These are phyloP conservation scores for Petrocephalus microphthalmus DNA, from an alignment of 2,113 vertebrate species.

Conservation along the genomic window DNA sequence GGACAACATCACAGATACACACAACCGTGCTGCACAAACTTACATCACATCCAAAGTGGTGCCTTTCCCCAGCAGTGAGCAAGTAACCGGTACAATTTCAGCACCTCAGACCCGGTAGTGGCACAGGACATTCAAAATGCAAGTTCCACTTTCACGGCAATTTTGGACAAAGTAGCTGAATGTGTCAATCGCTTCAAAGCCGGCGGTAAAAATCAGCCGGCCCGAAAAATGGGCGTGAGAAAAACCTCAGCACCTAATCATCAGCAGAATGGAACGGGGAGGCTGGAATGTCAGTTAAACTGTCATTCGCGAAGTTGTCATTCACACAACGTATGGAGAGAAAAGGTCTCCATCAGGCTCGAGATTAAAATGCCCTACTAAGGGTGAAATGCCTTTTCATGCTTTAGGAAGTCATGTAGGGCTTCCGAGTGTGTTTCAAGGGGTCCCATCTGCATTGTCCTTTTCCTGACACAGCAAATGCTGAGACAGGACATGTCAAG, in stretches of 20 bases:
- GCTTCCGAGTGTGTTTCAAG: not conserved
- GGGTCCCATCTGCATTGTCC: not conserved
- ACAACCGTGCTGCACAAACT: not conserved
- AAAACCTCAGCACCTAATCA: not conserved
- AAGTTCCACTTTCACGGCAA: not conserved
- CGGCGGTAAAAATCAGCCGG: not conserved
- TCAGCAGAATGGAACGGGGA: not conserved
- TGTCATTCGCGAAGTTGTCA: not conserved
- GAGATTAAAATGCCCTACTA: not conserved
- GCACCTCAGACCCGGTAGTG: not conserved
- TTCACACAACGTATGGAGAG: not conserved
- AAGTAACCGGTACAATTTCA: not conserved
- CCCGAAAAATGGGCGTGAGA: not conserved
- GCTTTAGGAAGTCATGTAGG: not conserved
- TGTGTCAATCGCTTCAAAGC: not conserved
- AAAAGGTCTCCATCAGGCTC: not conserved
- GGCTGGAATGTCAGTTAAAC: not conserved
- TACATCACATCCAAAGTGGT: not conserved
- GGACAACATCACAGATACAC: not conserved
- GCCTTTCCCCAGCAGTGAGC: not conserved
- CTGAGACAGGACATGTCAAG: slow-evolving; percentile 9
- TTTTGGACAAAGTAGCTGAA: not conserved
- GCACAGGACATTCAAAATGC: not conserved
- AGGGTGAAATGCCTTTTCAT: not conserved
- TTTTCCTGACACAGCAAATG: not conserved